These are phyloP conservation scores for Holcopasites calliopsidis DNA, from an alignment of 1,140 invertebrate species.

Conservation along the genomic window DNA sequence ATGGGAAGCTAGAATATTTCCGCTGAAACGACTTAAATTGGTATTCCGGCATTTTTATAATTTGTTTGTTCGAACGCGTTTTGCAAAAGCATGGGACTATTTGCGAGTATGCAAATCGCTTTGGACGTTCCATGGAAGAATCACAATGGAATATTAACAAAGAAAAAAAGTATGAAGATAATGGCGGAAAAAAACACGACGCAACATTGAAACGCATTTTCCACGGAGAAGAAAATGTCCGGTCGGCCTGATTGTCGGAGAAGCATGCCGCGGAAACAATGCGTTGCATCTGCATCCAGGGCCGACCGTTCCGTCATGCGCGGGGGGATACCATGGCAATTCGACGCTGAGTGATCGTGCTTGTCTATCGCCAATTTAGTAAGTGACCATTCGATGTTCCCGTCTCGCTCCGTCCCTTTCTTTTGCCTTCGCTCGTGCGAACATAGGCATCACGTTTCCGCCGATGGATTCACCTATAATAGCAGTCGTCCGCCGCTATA, in stretches of 20 bases:
- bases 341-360: slow-evolving; percentile 48
- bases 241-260: slow-evolving; percentile 21
- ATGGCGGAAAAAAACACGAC: slow-evolving; percentile 36
- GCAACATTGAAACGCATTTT: too few species aligned
- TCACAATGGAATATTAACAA: too few species aligned
- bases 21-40: neutral
- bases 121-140: too few species aligned
- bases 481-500: neutral
- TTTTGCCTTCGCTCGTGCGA: neutral
- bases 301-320: slow-evolving; percentile 43
- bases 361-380: slow-evolving; percentile 62
- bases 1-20: neutral
- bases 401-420: neutral
- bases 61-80: too few species aligned
- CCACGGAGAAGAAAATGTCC: slow-evolving; percentile 34
- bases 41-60: too few species aligned
- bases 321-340: slow-evolving; percentile 19
- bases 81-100: too few species aligned
- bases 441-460: neutral
- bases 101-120: too few species aligned
- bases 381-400: slow-evolving; percentile 46
- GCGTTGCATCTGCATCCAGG: slow-evolving; percentile 58
- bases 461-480: slow-evolving; percentile 21
- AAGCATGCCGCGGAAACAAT: slow-evolving; percentile 59
- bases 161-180: slow-evolving; percentile 6